Conservation (phyloP, 64 coral and sea anemone species). For the Pachyseris speciosa region DNA sequence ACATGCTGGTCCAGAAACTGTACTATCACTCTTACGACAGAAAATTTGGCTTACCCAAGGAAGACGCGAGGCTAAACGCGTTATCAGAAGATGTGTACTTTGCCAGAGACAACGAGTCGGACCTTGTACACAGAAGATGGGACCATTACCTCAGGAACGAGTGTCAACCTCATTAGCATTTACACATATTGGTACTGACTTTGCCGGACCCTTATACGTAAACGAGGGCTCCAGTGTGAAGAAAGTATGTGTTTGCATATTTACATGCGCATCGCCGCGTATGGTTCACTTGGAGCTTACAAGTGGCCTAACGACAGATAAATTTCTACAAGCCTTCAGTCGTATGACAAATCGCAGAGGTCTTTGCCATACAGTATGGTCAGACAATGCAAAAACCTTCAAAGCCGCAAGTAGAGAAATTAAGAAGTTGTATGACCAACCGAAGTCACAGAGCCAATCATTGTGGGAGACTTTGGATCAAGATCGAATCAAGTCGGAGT, state of each 20-base stretch:
- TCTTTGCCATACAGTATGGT: conserved; percentile 32
- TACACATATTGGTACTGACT: conserved; percentile 56
- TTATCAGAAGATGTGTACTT: conserved; percentile 19
- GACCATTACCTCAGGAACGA: conserved; percentile 23
- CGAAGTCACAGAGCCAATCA: background rate
- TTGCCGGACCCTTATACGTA: conserved; percentile 49
- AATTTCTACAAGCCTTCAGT: conserved; percentile 57
- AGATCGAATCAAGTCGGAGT: conserved; percentile 11
- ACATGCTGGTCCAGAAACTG: conserved; percentile 25
- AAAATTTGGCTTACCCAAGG: conserved; percentile 39
- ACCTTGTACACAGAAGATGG: conserved; percentile 45
- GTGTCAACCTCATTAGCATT: background rate
- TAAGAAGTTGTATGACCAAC: conserved; percentile 8
- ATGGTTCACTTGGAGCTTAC: conserved; percentile 56
- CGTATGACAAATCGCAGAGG: conserved; percentile 48
- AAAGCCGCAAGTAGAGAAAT: conserved; percentile 23
- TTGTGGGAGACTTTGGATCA: background rate
- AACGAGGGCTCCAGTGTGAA: conserved; percentile 45
- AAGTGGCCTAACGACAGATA: conserved; percentile 16
- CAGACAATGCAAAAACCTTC: conserved; percentile 31
- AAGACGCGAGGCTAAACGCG: conserved; percentile 16
- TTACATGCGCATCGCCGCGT: conserved; percentile 41
- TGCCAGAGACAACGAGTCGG: background rate
- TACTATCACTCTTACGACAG: background rate
- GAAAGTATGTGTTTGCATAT: conserved; percentile 54